Evolutionary conservation across 1,140 invertebrate genomes (phyloP).

Genomic region (Conus betulinus): DNA sequence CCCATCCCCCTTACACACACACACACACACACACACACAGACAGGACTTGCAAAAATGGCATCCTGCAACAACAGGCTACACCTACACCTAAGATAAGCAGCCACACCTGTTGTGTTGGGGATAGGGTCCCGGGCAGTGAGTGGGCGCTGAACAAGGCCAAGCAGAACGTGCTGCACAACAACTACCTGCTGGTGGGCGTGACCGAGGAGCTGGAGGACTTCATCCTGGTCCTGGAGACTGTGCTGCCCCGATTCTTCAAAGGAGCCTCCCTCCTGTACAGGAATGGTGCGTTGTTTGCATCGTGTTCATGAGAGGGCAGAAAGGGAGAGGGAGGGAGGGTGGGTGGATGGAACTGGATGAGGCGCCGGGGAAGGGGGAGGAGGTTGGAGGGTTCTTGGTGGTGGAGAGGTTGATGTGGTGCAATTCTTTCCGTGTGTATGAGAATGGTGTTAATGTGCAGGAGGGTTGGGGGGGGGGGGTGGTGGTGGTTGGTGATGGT

Average conservation of each 20-base stretch:
- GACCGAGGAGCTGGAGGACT: constrained; percentile 95
- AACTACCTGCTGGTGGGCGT: constrained; percentile 96
- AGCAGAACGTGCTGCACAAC: constrained; percentile 92
- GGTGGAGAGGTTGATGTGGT: not conserved
- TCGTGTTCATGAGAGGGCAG: constrained; percentile 33
- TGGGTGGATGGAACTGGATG: too few species aligned
- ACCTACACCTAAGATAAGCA: too few species aligned
- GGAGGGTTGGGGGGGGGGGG: too few species aligned
- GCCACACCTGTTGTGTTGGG: too few species aligned
- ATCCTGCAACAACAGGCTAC: too few species aligned
- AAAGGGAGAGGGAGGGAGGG: constrained; percentile 74
- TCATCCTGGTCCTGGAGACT: constrained; percentile 92
- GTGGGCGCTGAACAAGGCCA: constrained; percentile 96
- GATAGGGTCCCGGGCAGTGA: constrained; percentile 91
- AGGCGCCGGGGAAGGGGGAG: not conserved
- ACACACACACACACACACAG: too few species aligned
- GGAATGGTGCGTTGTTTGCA: not conserved
- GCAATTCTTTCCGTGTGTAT: not conserved
- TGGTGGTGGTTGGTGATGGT: too few species aligned
- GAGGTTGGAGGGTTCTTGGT: not conserved
- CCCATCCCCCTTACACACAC: too few species aligned
- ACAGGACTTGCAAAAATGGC: too few species aligned
- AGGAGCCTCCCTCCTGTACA: constrained; percentile 89
- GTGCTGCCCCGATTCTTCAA: constrained; percentile 93
- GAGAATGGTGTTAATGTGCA: too few species aligned